Evolutionary conservation across 1,140 invertebrate species (phyloP).

Genomic region (Drosophila yakuba): DNA sequence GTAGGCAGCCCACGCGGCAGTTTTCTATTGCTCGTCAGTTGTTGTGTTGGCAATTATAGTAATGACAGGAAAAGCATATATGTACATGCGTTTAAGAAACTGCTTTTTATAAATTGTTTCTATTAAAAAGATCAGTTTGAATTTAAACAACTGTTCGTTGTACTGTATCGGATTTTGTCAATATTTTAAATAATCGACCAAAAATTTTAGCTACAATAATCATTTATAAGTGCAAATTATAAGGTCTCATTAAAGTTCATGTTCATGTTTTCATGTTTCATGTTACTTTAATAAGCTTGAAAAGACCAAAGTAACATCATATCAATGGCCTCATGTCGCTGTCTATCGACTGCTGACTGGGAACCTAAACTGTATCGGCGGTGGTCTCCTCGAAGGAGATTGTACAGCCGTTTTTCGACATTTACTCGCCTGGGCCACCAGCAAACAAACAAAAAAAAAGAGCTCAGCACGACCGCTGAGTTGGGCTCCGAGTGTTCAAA

Average conservation of each 20-base stretch:
- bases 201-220: too few relatives aligned
- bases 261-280: too few relatives aligned
- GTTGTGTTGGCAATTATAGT: conserved; percentile 27
- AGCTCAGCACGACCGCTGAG: conserved; percentile 34
- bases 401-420: conserved; percentile 69
- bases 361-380: conserved; percentile 37
- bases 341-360: conserved; percentile 1
- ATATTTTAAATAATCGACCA: too few relatives aligned
- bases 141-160: neutral
- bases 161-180: too few relatives aligned
- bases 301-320: neutral
- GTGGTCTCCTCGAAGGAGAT: conserved; percentile 67
- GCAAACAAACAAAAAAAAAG: conserved; percentile 29
- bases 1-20: too few relatives aligned
- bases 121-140: too few relatives aligned
- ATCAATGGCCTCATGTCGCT: conserved; percentile 4
- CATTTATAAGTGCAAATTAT: too few relatives aligned
- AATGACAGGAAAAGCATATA: conserved; percentile 33
- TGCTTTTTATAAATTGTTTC: too few relatives aligned
- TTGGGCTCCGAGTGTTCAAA: conserved; percentile 60
- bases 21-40: neutral
- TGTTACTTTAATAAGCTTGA: too few relatives aligned
- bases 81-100: neutral
- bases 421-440: conserved; percentile 47
- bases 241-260: too few relatives aligned